phyloP scores from a whole-genome alignment of 2,888 invertebrate genomes.

The Leptinotarsa juncta region DNA sequence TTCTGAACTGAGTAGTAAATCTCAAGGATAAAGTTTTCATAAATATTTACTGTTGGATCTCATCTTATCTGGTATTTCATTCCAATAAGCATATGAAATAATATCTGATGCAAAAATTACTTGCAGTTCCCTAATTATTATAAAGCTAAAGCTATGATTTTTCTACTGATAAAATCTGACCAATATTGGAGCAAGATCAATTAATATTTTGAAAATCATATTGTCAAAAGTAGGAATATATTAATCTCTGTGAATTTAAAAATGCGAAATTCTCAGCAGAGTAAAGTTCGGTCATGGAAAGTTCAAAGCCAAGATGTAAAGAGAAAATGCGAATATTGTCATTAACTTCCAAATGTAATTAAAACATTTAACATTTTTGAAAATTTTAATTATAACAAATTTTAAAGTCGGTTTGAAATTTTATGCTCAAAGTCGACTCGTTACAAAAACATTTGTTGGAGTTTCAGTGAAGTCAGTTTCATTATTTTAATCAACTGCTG shows the following conservation, averaged over 20 bases:
- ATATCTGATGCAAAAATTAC: too few species aligned
- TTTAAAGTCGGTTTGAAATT: conserved; percentile 26
- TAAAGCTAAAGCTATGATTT: too few species aligned
- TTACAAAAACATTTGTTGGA: neutral
- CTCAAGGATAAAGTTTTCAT: too few species aligned
- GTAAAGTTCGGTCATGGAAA: neutral
- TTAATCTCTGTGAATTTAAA: neutral
- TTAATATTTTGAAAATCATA: too few species aligned
- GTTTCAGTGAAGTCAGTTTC: conserved; percentile 24
- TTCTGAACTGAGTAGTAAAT: too few species aligned
- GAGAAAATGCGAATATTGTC: neutral
- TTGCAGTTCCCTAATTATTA: too few species aligned
- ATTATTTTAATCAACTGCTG: conserved; percentile 29
- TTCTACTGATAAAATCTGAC: too few species aligned
- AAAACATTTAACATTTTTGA: conserved; percentile 35
- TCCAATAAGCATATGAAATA: too few species aligned
- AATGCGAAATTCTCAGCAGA: neutral
- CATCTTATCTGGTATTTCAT: too few species aligned
- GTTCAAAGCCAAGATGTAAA: neutral
- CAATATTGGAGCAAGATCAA: too few species aligned
- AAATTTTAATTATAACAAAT: conserved; percentile 41
- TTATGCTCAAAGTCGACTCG: neutral
- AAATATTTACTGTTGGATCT: too few species aligned
- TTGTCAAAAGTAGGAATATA: neutral
- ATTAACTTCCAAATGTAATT: conserved; percentile 32